A percentile compares a stretch with the other conserved stretches of the same genome.
Conservation (phyloP, 2,888 invertebrate genomes). For the Pyrocoelia pectoralis region DNA sequence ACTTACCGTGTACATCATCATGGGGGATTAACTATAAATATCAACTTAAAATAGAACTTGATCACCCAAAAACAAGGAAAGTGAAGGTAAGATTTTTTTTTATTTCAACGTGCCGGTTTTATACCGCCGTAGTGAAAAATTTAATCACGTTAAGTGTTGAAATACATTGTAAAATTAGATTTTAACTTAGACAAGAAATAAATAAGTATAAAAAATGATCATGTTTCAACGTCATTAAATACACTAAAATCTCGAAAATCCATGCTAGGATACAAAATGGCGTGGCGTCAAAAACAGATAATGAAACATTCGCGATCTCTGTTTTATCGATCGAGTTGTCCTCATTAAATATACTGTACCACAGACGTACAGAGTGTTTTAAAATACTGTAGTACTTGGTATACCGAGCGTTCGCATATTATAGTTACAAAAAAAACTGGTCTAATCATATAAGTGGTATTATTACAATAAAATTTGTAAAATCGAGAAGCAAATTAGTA, state of each 20-base stretch:
- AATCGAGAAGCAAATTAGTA: no score
- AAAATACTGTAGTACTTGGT: no score
- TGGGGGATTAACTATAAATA: slow-evolving; percentile 31
- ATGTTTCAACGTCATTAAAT: slow-evolving; percentile 17
- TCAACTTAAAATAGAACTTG: slow-evolving; percentile 11
- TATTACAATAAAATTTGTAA: no score
- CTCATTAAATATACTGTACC: background rate
- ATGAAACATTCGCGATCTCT: slow-evolving; percentile 9
- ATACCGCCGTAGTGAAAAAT: slow-evolving; percentile 4
- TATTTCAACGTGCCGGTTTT: slow-evolving; percentile 27
- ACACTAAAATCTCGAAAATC: slow-evolving; percentile 23
- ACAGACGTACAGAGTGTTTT: no score
- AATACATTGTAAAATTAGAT: slow-evolving; percentile 3
- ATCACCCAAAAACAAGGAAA: slow-evolving; percentile 10
- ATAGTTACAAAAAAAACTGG: no score
- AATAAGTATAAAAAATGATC: slow-evolving; percentile 4
- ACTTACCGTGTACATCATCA: slow-evolving; percentile 57
- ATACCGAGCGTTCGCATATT: no score
- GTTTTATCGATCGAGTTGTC: slow-evolving; percentile 18
- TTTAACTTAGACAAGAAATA: background rate
- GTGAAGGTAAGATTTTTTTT: slow-evolving; percentile 8
- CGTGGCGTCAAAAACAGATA: slow-evolving; percentile 48
- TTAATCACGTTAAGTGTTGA: background rate
- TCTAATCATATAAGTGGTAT: no score
- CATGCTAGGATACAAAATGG: slow-evolving; percentile 48